Base-by-base conservation (phyloP, 2,888 invertebrate genomes). In the Eilema griseolum region DNA sequence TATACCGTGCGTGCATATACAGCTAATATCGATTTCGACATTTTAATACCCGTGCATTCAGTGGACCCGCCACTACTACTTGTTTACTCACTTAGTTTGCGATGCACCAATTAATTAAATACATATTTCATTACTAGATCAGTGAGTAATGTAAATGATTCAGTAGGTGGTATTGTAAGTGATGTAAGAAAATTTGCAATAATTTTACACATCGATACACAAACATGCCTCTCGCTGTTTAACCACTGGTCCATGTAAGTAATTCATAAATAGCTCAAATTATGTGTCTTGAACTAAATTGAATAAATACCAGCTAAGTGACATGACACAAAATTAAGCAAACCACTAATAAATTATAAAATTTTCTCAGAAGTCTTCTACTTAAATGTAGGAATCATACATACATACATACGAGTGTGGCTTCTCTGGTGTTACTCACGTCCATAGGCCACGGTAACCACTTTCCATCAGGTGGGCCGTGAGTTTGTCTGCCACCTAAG, bases 191-290 rank as follows among this genome's bases (percentile, higher is more conserved):
- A 85, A 82, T 84, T 83, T 87, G 87, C 86, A 90, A 84, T 81
- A 82, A 84, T 85, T 85, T 85, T 83, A 72, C 86, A 89, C 86
- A 83, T 85, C 82, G 80, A 74, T 86, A 81, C 78, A 82, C 86
- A 83, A 79, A 79, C 73, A 69, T 74, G 76, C 79, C 81, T 77
- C 85, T 85, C 80, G 78, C 88, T 88, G 88, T 83, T 85, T 88
- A 85, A 76, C 70, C 87, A 87, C 79, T 86, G 85, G 85, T 80
- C 87, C 86, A 82, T 83, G 81, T 84, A 85, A 26, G 59, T 59
- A 26, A 86, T 84, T 77, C 79, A 82, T 83, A 73, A 77, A 81
- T 81, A 76, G 83, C 75, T 73, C 75, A 60, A 73, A 73, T 79
- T 72, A 79, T 73, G 37, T 31, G 69, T 73, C 61, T 77, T 79